Evolutionary conservation across 1,140 invertebrate genomes (phyloP).

Genomic region (Conopomorpha cramerella): DNA sequence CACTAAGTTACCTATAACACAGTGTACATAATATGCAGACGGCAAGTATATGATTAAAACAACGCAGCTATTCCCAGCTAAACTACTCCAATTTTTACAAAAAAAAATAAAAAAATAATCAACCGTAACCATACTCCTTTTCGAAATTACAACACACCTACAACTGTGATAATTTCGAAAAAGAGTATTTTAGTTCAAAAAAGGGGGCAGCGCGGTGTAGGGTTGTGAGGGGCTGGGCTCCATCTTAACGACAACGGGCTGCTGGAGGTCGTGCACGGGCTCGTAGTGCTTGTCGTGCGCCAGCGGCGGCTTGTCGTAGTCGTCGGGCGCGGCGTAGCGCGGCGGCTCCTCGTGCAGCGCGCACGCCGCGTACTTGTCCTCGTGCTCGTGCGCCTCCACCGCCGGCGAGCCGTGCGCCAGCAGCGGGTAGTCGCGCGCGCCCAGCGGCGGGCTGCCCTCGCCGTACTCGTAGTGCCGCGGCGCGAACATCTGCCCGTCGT

Average conservation of each 20-base stretch:
- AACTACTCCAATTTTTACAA: too few species aligned
- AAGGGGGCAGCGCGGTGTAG: constrained; percentile 74
- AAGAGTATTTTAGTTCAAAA: constrained; percentile 73
- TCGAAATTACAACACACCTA: constrained; percentile 42
- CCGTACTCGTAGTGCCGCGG: constrained; percentile 65
- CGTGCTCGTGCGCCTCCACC: constrained; percentile 56
- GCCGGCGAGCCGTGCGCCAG: constrained; percentile 68
- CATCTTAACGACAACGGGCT: constrained; percentile 68
- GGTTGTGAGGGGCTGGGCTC: constrained; percentile 64
- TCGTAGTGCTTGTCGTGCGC: constrained; percentile 58
- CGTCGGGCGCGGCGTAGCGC: constrained; percentile 59
- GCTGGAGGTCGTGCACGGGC: constrained; percentile 48
- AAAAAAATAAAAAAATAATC: neutral
- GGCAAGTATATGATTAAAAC: too few species aligned
- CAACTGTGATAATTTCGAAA: constrained; percentile 51
- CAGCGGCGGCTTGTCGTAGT: constrained; percentile 60
- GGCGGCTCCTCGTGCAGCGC: constrained; percentile 65
- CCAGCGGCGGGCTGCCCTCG: constrained; percentile 62
- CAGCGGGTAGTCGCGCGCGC: constrained; percentile 69
- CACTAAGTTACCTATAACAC: too few species aligned
- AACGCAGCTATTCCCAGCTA: too few species aligned
- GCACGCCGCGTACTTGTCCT: constrained; percentile 60
- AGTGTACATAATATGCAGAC: too few species aligned
- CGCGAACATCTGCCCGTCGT: constrained; percentile 69
- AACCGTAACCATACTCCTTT: constrained; percentile 39